Evolutionary conservation across 2,888 invertebrate genomes (phyloP).

Genomic region (Autographa gamma): DNA sequence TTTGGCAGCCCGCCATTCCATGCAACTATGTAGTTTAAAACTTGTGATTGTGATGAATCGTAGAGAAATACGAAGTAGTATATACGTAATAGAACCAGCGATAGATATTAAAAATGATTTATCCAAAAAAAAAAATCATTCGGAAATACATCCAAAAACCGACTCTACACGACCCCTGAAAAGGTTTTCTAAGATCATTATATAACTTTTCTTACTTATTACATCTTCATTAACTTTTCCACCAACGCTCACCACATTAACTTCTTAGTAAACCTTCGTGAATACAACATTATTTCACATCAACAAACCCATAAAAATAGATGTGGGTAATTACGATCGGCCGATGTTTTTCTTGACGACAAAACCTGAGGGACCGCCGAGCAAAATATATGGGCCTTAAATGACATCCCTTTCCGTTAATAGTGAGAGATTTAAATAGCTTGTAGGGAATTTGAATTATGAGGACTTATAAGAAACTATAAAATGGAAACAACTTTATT

Average conservation of each 20-base stretch:
- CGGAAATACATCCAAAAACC: not conserved
- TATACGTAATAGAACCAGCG: not conserved
- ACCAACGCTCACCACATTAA: conserved; percentile 8
- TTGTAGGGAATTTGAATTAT: conserved; percentile 26
- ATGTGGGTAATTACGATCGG: conserved; percentile 52
- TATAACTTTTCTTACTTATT: not conserved
- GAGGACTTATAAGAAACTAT: conserved; percentile 8
- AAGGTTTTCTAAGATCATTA: not conserved
- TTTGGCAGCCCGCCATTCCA: conserved; percentile 49
- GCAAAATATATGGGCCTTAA: conserved; percentile 49
- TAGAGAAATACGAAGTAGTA: not conserved
- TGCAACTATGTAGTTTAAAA: conserved; percentile 42
- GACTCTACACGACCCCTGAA: not conserved
- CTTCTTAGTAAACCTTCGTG: conserved; percentile 18
- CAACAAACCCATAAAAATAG: conserved; percentile 60
- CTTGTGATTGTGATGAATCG: conserved; percentile 33
- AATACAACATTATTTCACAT: conserved; percentile 54
- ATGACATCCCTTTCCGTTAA: conserved; percentile 45
- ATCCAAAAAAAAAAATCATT: too few species aligned
- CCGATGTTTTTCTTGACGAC: conserved; percentile 50
- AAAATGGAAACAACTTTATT: conserved; percentile 11
- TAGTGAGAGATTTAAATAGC: conserved; percentile 34
- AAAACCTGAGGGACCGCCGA: conserved; percentile 50
- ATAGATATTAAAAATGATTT: too few species aligned
- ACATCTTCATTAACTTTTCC: conserved; percentile 3